Conservation (phyloP, 2,797 vertebrate genomes). For the Linurgus olivaceus region DNA sequence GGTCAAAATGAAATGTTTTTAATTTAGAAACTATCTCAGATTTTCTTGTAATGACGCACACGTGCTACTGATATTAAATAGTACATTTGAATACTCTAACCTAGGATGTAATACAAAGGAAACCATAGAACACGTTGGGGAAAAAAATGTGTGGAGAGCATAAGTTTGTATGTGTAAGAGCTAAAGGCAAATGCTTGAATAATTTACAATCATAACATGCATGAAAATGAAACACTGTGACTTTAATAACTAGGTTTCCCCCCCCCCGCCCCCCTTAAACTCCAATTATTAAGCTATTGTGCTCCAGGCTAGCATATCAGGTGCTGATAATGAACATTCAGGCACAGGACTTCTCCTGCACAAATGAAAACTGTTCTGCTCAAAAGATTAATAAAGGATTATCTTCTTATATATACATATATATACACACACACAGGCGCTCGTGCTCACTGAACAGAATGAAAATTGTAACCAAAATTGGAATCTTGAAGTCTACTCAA, state of each 20-base stretch:
- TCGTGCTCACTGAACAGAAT: neutral
- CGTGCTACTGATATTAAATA: neutral
- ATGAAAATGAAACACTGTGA: neutral
- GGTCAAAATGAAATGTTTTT: neutral
- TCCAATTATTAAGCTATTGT: neutral
- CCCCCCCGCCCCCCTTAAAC: neutral
- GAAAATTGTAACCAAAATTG: neutral
- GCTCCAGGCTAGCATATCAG: neutral
- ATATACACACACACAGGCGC: accelerated
- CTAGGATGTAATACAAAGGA: neutral
- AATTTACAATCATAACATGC: neutral
- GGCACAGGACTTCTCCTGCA: neutral
- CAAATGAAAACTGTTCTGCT: neutral
- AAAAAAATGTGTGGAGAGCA: neutral
- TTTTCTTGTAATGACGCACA: neutral
- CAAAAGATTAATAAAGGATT: neutral
- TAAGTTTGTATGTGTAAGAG: neutral
- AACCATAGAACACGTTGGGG: neutral
- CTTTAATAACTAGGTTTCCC: neutral
- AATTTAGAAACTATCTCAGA: neutral
- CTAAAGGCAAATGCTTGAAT: slow-evolving; percentile 1
- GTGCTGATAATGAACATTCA: neutral
- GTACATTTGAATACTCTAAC: neutral
- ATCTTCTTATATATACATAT: neutral
- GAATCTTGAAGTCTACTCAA: neutral